phyloP scores from a whole-genome alignment of 2,888 invertebrate genomes.

The Biston betularia region DNA sequence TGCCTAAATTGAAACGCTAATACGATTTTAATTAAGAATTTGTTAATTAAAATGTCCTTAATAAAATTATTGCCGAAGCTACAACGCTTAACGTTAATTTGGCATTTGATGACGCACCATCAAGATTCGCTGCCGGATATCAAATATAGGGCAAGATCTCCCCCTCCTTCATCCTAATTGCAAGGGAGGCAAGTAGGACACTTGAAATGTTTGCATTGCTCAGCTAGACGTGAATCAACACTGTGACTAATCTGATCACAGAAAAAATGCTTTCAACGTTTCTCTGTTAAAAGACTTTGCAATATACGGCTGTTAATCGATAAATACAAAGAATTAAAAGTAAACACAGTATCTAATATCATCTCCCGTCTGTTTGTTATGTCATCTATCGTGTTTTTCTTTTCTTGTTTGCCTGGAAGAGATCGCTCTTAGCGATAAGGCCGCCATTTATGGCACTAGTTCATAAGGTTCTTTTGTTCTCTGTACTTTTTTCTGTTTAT shows the following conservation, averaged over 20 bases:
- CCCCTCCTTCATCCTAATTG: constrained; percentile 26
- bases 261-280: too few relatives aligned
- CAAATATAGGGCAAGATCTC: constrained; percentile 33
- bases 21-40: constrained; percentile 15
- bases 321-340: too few relatives aligned
- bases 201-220: constrained; percentile 29
- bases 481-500: too few relatives aligned
- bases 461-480: too few relatives aligned
- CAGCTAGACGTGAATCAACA: constrained; percentile 11
- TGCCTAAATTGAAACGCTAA: constrained; percentile 10
- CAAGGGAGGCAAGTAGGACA: constrained; percentile 17
- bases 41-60: constrained; percentile 16
- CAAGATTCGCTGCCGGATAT: constrained; percentile 29
- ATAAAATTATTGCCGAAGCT: constrained; percentile 18
- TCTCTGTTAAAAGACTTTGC: too few relatives aligned
- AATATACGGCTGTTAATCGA: too few relatives aligned
- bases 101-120: constrained; percentile 33
- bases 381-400: too few relatives aligned
- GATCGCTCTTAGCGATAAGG: too few relatives aligned
- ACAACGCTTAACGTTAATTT: constrained; percentile 32
- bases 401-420: too few relatives aligned
- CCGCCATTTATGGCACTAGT: too few relatives aligned
- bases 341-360: too few relatives aligned
- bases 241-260: background rate
- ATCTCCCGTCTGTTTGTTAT: too few relatives aligned